A percentile compares a stretch with the other conserved stretches of the same genome.
Evolutionary conservation across 2,797 vertebrate genomes (phyloP).

Genomic region (Sparidentex hasta): DNA sequence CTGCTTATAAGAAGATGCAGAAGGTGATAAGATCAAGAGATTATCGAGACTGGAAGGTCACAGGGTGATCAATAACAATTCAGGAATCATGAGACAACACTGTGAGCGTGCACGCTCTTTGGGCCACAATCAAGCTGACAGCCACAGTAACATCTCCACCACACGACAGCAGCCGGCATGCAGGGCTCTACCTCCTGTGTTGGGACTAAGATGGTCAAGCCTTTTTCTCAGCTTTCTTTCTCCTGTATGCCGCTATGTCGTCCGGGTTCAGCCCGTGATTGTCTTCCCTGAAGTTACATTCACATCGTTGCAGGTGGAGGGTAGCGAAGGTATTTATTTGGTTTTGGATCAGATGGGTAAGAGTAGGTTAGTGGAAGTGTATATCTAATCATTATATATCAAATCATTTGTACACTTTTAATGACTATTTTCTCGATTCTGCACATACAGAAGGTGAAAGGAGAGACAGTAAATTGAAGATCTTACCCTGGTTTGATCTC

Average conservation of each 20-base stretch:
- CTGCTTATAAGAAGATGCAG: constrained; percentile 61
- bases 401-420: too few species aligned
- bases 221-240: constrained; percentile 90
- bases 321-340: neutral
- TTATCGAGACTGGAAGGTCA: constrained; percentile 61
- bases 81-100: constrained; percentile 46
- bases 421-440: constrained; percentile 2
- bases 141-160: constrained; percentile 47
- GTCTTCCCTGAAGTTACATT: constrained; percentile 82
- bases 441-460: neutral
- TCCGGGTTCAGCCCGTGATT: constrained; percentile 89
- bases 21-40: constrained; percentile 74
- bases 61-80: constrained; percentile 38
- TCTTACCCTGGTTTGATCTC: constrained; percentile 89
- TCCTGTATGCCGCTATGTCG: constrained; percentile 88
- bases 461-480: neutral
- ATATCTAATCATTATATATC: too few species aligned
- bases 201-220: constrained; percentile 75
- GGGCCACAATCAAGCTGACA: constrained; percentile 39
- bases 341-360: neutral
- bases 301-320: constrained; percentile 33
- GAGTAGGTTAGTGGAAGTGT: neutral
- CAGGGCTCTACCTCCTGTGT: constrained; percentile 84
- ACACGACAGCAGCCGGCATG: constrained; percentile 67
- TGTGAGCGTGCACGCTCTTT: constrained; percentile 3